Percentiles rank a stretch among this genome's conserved stretches.
Evolutionary conservation across 64 coral and sea anemone genomes (phyloP).

Genomic region (Actinia tenebrosa): DNA sequence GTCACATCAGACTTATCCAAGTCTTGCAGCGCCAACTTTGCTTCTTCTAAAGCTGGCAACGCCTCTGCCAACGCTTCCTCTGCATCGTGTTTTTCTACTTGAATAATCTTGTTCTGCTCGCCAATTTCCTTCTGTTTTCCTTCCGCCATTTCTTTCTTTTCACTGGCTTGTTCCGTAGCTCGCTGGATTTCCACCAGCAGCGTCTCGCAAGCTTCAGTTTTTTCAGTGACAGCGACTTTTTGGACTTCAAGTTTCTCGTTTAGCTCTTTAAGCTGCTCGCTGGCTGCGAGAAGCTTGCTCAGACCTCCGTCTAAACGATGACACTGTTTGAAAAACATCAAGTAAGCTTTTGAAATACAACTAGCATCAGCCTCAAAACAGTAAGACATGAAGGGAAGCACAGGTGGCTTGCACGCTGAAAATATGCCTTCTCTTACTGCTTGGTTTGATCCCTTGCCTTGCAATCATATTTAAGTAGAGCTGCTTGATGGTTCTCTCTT

Average conservation of each 20-base stretch:
- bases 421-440: no score
- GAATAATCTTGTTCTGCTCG: conserved; percentile 86
- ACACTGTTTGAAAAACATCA: conserved; percentile 49
- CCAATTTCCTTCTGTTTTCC: conserved; percentile 93
- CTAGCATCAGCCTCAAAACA: no score
- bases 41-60: conserved; percentile 91
- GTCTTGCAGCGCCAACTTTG: conserved; percentile 92
- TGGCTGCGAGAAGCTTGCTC: conserved; percentile 90
- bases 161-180: conserved; percentile 79
- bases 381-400: no score
- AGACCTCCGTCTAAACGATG: conserved; percentile 98
- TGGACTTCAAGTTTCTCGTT: conserved; percentile 96
- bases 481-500: no score
- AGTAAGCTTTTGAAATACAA: neutral
- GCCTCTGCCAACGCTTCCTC: conserved; percentile 85
- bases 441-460: no score
- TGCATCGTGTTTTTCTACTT: conserved; percentile 83
- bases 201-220: conserved; percentile 94
- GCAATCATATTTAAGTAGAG: no score
- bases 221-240: conserved; percentile 96
- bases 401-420: no score
- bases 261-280: conserved; percentile 93
- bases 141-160: conserved; percentile 90
- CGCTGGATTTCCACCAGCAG: conserved; percentile 79
- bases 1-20: conserved; percentile 98